Evolutionary conservation across 2,113 vertebrate species (phyloP).

Genomic region (Talpa occidentalis): DNA sequence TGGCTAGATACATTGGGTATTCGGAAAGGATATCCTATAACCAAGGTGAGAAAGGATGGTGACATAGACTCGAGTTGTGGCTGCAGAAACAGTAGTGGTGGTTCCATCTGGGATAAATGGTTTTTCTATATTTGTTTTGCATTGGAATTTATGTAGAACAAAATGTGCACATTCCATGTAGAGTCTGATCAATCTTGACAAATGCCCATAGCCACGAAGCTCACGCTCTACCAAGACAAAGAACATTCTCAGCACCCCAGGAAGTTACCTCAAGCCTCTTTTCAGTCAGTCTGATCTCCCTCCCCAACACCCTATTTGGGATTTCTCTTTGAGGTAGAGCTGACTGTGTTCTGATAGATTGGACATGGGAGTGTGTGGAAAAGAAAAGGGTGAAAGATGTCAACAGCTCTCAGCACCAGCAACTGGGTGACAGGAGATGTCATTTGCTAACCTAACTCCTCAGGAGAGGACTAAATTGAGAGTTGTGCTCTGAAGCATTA

Average conservation of each 20-base stretch:
- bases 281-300: not conserved
- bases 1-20: not conserved
- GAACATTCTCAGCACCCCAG: not conserved
- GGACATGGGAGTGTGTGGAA: not conserved
- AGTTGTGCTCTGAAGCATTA: not conserved
- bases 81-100: not conserved
- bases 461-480: not conserved
- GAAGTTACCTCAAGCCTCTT: not conserved
- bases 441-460: too few relatives aligned
- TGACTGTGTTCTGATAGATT: not conserved
- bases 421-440: not conserved
- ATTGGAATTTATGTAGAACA: not conserved
- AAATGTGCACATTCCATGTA: not conserved
- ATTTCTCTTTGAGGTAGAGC: not conserved
- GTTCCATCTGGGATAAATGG: too few relatives aligned
- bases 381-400: not conserved
- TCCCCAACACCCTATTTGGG: not conserved
- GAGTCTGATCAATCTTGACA: not conserved
- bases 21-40: not conserved
- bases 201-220: not conserved
- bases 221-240: not conserved
- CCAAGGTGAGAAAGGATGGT: not conserved
- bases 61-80: not conserved
- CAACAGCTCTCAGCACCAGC: not conserved
- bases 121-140: not conserved